Evolutionary conservation across 2,113 vertebrate genomes (phyloP), one percentile per base, ranked within the genome.

Genomic region (Larimichthys polyactis): DNA sequence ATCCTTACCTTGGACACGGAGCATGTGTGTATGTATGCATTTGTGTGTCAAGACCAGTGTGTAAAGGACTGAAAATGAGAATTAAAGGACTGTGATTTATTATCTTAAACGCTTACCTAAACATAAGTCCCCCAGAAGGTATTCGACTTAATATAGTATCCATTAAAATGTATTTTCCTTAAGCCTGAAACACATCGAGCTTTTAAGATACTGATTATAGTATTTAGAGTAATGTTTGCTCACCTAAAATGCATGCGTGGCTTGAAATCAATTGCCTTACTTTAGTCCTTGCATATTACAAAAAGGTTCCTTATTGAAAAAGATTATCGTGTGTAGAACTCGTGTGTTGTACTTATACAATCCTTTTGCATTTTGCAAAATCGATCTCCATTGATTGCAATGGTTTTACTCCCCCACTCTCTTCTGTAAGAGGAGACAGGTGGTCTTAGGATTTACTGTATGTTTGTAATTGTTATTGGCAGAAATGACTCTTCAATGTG

Each of bases 281-380:
- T 89, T 91, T 91, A 90, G 85, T 91, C 87, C 86, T 87, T 91
- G 71, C 73, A 80, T 92, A 88, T 85, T 57, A 78, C 46, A 77
- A 87, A 90, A 82, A 75, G n/a, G 79, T 76, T 86, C 85, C 71
- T 80, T 86, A 82, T 66, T 86, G 65, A 87, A 81, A 81, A 87
- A 75, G 65, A 89, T 84, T 57, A 51, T 89, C 84, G 78, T 84
- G 85, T 83, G 75, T 92, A 92, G 86, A 90, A 73, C 78, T 87
- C 51, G 82, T 91, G 88, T 88, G 87, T 79, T 92, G 75, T 90
- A 92, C 54, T 71, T 72, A 79, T 84, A 89, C 73, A 86, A 90
- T 86, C 84, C 75, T 93, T 95, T 95, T 95, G 93, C 95, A 94
- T 90, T 94, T 92, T 92, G 94, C 94, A 95, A 95, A 96, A 93